Percentiles rank a stretch among this genome's conserved stretches.
Conservation (phyloP, 35 echinoderm and acorn worm species). For the Stichopus chloronotus region DNA sequence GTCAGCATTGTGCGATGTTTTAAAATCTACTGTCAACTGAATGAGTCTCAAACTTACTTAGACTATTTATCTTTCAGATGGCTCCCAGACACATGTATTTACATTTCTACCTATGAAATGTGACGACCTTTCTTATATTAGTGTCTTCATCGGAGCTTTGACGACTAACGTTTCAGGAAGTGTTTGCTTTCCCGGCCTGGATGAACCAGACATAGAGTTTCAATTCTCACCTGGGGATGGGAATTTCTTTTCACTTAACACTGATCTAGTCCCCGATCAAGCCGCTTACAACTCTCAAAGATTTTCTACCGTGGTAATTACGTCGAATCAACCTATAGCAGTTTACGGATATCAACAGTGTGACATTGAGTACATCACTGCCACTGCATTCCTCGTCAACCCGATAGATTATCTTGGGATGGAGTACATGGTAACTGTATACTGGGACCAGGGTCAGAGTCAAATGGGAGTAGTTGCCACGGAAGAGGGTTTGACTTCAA, state of each 20-base stretch:
- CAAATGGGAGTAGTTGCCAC: neutral
- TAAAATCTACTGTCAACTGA: no score
- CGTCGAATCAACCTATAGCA: neutral
- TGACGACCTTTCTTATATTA: neutral
- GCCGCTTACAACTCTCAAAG: neutral
- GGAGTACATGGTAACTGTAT: neutral
- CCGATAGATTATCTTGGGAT: neutral
- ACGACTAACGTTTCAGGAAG: constrained; percentile 2
- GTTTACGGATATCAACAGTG: neutral
- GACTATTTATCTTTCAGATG: neutral
- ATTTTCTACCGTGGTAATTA: neutral
- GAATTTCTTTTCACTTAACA: neutral
- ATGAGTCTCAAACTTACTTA: no score
- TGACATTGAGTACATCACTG: neutral
- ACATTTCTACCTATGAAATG: constrained; percentile 20
- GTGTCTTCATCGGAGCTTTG: neutral
- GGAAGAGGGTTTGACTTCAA: neutral
- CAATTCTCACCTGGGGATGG: neutral
- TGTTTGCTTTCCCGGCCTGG: neutral
- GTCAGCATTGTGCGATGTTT: no score
- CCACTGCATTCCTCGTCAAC: neutral
- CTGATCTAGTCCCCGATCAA: neutral
- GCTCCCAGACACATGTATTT: constrained; percentile 13
- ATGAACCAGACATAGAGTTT: constrained; percentile 1
- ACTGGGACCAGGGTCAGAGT: neutral